Evolutionary conservation across 2,888 invertebrate genomes (phyloP), one percentile per base, ranked within the genome.

Genomic region (Lutraria lutraria): DNA sequence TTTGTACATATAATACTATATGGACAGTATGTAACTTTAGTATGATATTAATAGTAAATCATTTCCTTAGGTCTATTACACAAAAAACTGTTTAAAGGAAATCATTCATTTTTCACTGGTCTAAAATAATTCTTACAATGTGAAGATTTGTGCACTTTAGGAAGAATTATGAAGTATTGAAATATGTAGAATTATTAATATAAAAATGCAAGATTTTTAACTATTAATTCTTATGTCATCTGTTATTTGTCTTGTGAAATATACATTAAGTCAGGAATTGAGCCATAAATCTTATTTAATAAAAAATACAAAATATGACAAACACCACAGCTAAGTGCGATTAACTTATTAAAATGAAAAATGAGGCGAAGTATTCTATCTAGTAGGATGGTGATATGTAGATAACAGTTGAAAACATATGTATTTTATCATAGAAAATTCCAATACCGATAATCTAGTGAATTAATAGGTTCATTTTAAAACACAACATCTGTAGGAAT

Each of bases 401-500:
- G 76, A 76, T 76, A 25, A 31, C 31, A 19, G 13, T 76, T 21
- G 12, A 76, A 76, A 76, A 76, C 76, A 76, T 34, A 76, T 34
- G 76, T 76, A 76, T 19, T 76, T 76, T 76, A 76, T 76, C 76
- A 76, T 25, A 76, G 76, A 13, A 19, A 34, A 16, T 16, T 2
- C 31, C 31, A 76, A 25, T 0, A 31, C 16, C 31, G 76, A 76
- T 76, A 76, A 76, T 76, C 29, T 31, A 19, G 34, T 25, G 31
- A 34, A 34, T 19, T 29, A 34, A 76, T 1, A 19, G 76, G 29
- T 76, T 76, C 31, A 25, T 31, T 31, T 76, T 76, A 34, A 31
- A 34, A 76, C 76, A 19, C 29, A 76, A 76, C n/a, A 72, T 72
- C 72, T 72, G 25, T 72, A 25, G 72, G 72, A 72, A 29, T 19